These are phyloP conservation scores for Vidua macroura DNA, from an alignment of 2,113 vertebrate genomes.

Conservation along the genomic window DNA sequence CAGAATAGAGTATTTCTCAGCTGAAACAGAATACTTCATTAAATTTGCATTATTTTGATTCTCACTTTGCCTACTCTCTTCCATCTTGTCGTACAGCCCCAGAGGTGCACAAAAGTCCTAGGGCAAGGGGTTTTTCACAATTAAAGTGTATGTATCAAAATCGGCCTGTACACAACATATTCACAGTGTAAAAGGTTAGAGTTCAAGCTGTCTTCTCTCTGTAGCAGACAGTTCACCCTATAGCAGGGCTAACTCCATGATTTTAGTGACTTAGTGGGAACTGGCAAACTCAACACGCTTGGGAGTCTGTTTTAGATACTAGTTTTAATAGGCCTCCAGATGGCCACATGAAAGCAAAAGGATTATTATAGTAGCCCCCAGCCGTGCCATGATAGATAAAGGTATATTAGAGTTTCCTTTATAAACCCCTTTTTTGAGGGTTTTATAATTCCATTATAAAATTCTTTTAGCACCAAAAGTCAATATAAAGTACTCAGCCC, in stretches of 20 bases:
- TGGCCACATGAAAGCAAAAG: constrained; percentile 79
- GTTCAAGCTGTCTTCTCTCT: constrained; percentile 46
- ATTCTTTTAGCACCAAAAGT: constrained; percentile 53
- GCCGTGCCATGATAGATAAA: constrained; percentile 76
- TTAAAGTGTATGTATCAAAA: constrained; percentile 39
- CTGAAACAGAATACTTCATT: constrained; percentile 67
- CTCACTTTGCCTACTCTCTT: constrained; percentile 52
- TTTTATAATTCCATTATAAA: constrained; percentile 71
- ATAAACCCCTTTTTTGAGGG: constrained; percentile 50
- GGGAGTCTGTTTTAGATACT: constrained; percentile 76
- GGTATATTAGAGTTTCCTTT: constrained; percentile 73
- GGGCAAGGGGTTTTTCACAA: constrained; percentile 14
- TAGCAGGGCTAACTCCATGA: constrained; percentile 57
- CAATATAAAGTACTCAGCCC: constrained; percentile 54
- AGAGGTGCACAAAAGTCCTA: constrained; percentile 50
- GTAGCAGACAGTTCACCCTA: constrained; percentile 47
- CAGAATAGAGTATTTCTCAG: constrained; percentile 50
- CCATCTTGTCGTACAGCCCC: constrained; percentile 33
- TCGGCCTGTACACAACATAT: constrained; percentile 38
- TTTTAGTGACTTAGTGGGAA: constrained; percentile 76
- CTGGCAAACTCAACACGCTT: constrained; percentile 73
- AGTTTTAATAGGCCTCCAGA: constrained; percentile 82
- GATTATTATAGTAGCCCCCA: constrained; percentile 80
- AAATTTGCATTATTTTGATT: constrained; percentile 53
- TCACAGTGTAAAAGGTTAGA: constrained; percentile 36